Evolutionary conservation across 2,888 invertebrate genomes (phyloP), one percentile per base, ranked within the genome.

Genomic region (Exocentrus adspersus): DNA sequence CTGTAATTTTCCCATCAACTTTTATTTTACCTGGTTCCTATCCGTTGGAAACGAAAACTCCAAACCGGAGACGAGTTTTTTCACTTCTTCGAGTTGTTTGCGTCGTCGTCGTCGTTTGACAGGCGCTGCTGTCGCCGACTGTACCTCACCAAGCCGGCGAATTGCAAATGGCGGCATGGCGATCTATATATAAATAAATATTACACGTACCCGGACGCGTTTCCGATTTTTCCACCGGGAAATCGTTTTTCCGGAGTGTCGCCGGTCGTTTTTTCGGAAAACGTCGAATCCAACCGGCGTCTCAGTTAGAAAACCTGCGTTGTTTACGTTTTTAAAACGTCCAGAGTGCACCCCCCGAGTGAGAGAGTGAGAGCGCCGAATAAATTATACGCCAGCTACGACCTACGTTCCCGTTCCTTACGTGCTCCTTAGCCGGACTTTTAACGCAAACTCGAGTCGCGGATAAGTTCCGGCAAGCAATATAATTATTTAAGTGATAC

Each of bases 401-500:
- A 80, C 80, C 32, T 78, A 78, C 80, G 80, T 73, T 53, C 60
- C 41, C 9, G 48, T 70, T 74, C 77, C n/a, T 79, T 78, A 76
- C 72, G 66, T 75, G 72, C 71, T 72, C 78, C 79, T 80, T 77
- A 75, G 65, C 68, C 62, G 70, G 67, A 67, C 69, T 74, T 75
- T 75, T 75, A 76, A 72, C 72, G 71, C 72, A 74, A 75, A 79
- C 79, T 75, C 75, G 69, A 68, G 79, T 81, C 81, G 74, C 72
- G 72, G 79, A 74, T 81, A 71, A 72, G 69, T 74, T 72, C 78
- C 67, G 69, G 72, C 69, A 75, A 78, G 78, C 80, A 79, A 82
- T 82, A 82, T 82, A 83, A 82, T 82, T 82, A 82, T 82, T 83
- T 83, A 83, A 82, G 81, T 80, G 80, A 80, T 73, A 81, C 80